phyloP scores from a whole-genome alignment of 2,888 invertebrate genomes.

The Plemyria rubiginata region DNA sequence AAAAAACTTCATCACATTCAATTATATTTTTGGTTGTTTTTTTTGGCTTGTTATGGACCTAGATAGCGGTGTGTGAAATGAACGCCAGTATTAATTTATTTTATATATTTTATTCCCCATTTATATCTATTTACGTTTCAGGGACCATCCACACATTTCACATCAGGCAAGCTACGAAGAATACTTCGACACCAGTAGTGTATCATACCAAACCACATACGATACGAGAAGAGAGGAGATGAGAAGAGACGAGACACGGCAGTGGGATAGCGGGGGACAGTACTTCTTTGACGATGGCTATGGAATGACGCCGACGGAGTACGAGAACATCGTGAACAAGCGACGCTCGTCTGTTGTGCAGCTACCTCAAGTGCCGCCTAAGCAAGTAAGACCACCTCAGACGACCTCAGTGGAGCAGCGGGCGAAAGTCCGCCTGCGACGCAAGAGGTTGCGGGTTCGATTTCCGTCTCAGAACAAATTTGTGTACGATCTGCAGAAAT shows the following conservation, averaged over 20 bases:
- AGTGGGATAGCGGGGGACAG: constrained; percentile 74
- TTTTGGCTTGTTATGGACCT: too few relatives aligned
- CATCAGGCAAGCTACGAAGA: constrained; percentile 86
- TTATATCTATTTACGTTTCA: constrained; percentile 50
- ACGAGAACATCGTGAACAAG: constrained; percentile 84
- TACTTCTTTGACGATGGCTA: constrained; percentile 73
- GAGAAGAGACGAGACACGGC: constrained; percentile 79
- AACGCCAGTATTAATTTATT: too few relatives aligned
- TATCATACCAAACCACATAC: constrained; percentile 85
- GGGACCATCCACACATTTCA: constrained; percentile 80
- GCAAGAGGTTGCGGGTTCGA: too few relatives aligned
- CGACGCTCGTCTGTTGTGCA: constrained; percentile 81
- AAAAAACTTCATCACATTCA: too few relatives aligned
- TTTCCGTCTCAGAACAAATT: too few relatives aligned
- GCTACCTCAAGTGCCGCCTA: constrained; percentile 80
- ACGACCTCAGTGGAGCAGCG: too few relatives aligned
- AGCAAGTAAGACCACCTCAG: constrained; percentile 55
- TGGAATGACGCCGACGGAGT: constrained; percentile 81
- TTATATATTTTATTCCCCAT: too few relatives aligned
- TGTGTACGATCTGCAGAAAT: too few relatives aligned
- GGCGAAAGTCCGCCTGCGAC: too few relatives aligned
- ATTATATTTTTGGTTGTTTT: too few relatives aligned
- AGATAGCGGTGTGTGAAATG: too few relatives aligned
- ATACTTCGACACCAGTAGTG: constrained; percentile 87
- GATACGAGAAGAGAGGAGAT: constrained; percentile 81